Evolutionary conservation across 2,113 vertebrate genomes (phyloP), one percentile per base, ranked within the genome.

Genomic region (Hippocampus guttulatus): DNA sequence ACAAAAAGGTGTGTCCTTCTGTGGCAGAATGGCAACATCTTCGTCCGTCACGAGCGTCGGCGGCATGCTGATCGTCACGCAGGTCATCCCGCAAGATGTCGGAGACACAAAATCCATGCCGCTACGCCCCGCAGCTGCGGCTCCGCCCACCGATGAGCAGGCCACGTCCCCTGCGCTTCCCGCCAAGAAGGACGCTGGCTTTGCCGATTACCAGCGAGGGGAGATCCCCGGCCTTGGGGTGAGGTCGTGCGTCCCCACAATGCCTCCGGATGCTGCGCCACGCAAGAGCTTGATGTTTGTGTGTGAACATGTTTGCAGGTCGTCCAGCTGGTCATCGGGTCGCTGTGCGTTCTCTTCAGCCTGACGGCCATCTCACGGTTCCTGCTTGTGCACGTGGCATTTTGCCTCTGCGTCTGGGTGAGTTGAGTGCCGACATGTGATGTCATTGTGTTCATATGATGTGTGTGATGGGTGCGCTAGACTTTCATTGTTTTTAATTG

Each of bases 1-100:
- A 43, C 41, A 10, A 33, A 33, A 33, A 5, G 3, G 30, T 5
- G 3, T 12, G 2, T 49, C 10, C 12, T 16, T 16, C 12, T 16
- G 2, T 16, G 12, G 2, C 45, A 49, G 47, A 16, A 33, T 61
- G 58, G 58, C 58, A 82, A 23, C 75, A 9, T 76, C 85, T 41
- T 77, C 84, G 0, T 82, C 84, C 8, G 4, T 89, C 75, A 77
- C 83, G 49, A 82, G 23, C 0, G 63, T 75, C 0, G 82, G 82
- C 0, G 83, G 81, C 8, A 30, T 85, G 1, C 62, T 75, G 67
- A 21, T 85, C 11, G 70, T 89, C 45, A 88, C 88, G 18, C 86
- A 87, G 38, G 71, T 85, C 20, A 75, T 88, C 20, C 74, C 83
- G 14, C 63, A 66, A 64, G 75, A 77, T 1, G 66, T 62, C 0